Evolutionary conservation across 2,888 invertebrate species (phyloP).

Genomic region (Erebia palarica): DNA sequence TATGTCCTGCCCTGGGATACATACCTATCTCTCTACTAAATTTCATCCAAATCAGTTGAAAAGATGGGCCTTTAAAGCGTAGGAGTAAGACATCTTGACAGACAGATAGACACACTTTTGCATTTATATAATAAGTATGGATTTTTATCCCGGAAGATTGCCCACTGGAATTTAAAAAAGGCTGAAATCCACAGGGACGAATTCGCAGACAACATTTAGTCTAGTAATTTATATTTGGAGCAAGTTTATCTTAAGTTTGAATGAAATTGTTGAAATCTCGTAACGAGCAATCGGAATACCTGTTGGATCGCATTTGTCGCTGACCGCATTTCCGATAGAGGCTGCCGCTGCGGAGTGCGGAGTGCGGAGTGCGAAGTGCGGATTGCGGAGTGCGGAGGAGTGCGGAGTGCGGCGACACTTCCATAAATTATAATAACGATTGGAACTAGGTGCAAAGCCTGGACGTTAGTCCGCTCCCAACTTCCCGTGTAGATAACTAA

Average conservation of each 20-base stretch:
- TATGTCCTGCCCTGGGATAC: too few relatives aligned
- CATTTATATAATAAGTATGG: too few relatives aligned
- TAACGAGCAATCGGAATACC: neutral
- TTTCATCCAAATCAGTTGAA: too few relatives aligned
- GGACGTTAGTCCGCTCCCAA: neutral
- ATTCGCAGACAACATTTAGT: neutral
- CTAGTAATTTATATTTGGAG: neutral
- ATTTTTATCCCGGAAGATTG: too few relatives aligned
- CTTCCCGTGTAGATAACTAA: neutral
- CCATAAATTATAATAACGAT: neutral
- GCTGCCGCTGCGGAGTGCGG: neutral
- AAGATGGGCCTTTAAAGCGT: too few relatives aligned
- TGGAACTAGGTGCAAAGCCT: neutral
- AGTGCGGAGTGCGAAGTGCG: too few relatives aligned
- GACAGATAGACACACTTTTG: too few relatives aligned
- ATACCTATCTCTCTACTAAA: too few relatives aligned
- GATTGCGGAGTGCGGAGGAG: too few relatives aligned
- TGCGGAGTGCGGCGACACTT: neutral
- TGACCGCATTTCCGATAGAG: neutral
- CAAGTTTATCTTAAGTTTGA: neutral
- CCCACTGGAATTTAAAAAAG: too few relatives aligned
- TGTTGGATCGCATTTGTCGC: neutral
- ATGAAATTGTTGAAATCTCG: neutral
- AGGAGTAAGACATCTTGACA: too few relatives aligned
- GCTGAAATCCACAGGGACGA: too few relatives aligned